Percentiles rank a stretch among this genome's conserved stretches.
Evolutionary conservation across 2,888 invertebrate genomes (phyloP).

Genomic region (Mesorhabditis spiculigera): DNA sequence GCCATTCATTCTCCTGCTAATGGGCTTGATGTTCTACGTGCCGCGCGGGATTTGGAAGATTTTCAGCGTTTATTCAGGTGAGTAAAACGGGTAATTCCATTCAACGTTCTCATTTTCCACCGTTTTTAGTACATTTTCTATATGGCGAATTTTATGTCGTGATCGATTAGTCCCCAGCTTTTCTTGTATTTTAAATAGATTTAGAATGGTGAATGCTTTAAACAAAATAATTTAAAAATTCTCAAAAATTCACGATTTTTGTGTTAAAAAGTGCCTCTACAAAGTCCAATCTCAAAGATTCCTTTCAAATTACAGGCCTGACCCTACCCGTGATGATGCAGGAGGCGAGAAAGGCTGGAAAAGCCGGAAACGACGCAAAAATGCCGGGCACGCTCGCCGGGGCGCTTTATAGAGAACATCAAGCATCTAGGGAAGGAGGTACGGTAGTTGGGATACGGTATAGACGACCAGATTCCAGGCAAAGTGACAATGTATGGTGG

Average conservation of each 20-base stretch:
- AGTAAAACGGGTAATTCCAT: too few relatives aligned
- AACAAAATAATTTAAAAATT: too few relatives aligned
- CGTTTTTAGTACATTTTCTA: too few relatives aligned
- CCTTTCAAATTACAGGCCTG: neutral
- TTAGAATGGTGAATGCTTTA: too few relatives aligned
- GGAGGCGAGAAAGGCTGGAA: neutral
- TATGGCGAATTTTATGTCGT: too few relatives aligned
- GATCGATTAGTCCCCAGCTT: too few relatives aligned
- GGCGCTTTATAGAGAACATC: neutral
- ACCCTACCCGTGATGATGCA: neutral
- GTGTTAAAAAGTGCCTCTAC: too few relatives aligned
- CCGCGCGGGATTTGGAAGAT: slow-evolving; percentile 41
- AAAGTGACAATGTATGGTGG: neutral
- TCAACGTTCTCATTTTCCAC: too few relatives aligned
- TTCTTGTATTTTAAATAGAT: too few relatives aligned
- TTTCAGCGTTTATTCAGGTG: slow-evolving; percentile 33
- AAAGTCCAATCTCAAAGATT: too few relatives aligned
- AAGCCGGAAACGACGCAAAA: slow-evolving; percentile 7
- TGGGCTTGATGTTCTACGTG: slow-evolving; percentile 44
- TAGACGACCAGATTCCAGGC: neutral
- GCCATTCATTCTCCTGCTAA: slow-evolving; percentile 52
- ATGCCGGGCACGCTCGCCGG: neutral
- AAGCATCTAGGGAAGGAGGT: neutral
- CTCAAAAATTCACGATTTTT: too few relatives aligned
- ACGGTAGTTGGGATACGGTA: neutral